Evolutionary conservation across 2,888 invertebrate species (phyloP).

Genomic region (Apamea sordens): DNA sequence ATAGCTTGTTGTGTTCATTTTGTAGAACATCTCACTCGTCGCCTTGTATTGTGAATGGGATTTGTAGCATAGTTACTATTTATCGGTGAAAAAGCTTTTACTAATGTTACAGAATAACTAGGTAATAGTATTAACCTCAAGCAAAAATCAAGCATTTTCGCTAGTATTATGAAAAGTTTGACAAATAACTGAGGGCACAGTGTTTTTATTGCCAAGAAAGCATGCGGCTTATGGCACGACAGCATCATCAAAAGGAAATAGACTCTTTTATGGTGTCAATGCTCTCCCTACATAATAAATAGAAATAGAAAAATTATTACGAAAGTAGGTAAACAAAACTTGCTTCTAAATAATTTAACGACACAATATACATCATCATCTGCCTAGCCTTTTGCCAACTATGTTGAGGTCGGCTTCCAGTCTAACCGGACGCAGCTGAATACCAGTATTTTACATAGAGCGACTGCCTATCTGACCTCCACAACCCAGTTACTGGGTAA

Average conservation of each 20-base stretch:
- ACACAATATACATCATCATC: background rate
- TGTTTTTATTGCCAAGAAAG: background rate
- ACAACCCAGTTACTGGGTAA: no score
- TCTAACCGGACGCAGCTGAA: no score
- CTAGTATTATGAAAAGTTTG: background rate
- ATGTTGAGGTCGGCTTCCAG: no score
- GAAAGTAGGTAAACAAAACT: background rate
- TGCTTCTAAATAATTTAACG: slow-evolving; percentile 29
- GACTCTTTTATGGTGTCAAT: background rate
- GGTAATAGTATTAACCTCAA: no score
- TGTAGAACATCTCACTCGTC: background rate
- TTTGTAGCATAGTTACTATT: background rate
- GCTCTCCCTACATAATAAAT: background rate
- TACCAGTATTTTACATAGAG: no score
- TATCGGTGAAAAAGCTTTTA: background rate
- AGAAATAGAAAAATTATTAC: background rate
- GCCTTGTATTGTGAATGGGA: background rate
- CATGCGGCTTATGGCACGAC: no score
- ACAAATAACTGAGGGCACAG: background rate
- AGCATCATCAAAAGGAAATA: background rate
- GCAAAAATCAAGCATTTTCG: background rate
- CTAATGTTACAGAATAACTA: background rate
- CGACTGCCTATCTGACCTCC: no score
- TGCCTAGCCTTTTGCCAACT: no score
- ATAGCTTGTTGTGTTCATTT: slow-evolving; percentile 19